A percentile compares a stretch with the other conserved stretches of the same genome.
phyloP scores from a whole-genome alignment of 1,140 invertebrate species.

The Meloidogyne floridensis region DNA sequence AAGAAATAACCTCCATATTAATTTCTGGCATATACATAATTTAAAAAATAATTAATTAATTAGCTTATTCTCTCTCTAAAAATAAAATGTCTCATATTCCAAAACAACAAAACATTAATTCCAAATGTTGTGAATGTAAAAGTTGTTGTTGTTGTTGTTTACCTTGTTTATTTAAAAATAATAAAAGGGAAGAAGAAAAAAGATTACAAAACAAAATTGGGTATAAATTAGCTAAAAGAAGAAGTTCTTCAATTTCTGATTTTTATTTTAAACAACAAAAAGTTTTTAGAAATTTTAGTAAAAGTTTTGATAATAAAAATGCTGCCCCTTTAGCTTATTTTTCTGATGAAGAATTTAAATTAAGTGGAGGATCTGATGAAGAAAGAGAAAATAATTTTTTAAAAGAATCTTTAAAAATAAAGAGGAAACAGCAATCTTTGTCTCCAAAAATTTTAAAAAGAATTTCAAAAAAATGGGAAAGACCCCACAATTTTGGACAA shows the following conservation, averaged over 20 bases:
- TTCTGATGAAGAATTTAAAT: conserved; percentile 27
- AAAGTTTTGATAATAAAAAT: not conserved
- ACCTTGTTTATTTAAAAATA: not conserved
- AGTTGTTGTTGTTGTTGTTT: conserved; percentile 10
- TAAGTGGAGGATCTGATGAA: conserved; percentile 5
- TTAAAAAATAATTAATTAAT: too few species aligned
- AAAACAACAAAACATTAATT: not conserved
- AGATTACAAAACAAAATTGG: not conserved
- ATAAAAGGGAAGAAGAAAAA: not conserved
- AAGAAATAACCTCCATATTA: too few species aligned
- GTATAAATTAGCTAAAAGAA: not conserved
- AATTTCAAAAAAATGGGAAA: not conserved
- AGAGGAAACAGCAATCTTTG: not conserved
- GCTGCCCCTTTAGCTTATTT: conserved; percentile 25
- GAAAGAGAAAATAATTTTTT: not conserved
- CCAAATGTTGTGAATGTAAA: not conserved
- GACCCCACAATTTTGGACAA: not conserved
- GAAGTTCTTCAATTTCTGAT: not conserved
- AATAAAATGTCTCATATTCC: not conserved
- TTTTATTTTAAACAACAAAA: not conserved
- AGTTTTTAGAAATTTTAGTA: not conserved
- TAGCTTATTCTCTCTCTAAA: too few species aligned
- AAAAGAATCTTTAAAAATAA: not conserved
- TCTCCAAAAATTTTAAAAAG: not conserved
- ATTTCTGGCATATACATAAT: too few species aligned